phyloP scores from a whole-genome alignment of 2,113 vertebrate species.

The Edolisoma coerulescens region DNA sequence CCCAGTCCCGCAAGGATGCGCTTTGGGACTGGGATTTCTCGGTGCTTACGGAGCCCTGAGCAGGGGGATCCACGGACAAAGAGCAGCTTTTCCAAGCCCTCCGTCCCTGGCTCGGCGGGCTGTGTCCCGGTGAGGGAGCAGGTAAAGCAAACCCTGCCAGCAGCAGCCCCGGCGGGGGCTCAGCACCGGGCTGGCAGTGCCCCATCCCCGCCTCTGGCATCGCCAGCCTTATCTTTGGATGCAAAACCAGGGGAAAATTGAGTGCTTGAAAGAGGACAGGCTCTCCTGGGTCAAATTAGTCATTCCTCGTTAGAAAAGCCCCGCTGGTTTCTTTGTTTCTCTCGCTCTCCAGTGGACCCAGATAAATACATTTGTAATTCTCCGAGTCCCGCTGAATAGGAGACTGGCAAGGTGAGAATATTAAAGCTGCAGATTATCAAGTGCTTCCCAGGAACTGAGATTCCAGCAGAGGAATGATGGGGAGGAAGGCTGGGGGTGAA shows the following conservation, averaged over 20 bases:
- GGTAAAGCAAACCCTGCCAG: not conserved
- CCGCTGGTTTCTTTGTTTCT: constrained; percentile 60
- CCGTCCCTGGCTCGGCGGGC: not conserved
- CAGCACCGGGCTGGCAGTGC: not conserved
- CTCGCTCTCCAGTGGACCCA: constrained; percentile 31
- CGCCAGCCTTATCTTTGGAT: not conserved
- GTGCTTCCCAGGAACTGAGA: not conserved
- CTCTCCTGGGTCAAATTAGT: constrained; percentile 56
- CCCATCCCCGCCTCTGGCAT: not conserved
- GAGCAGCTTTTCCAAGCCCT: not conserved
- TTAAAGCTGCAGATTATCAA: constrained; percentile 23
- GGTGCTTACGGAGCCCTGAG: not conserved
- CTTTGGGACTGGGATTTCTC: not conserved
- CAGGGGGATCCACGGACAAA: not conserved
- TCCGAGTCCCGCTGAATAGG: not conserved
- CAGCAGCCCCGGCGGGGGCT: not conserved
- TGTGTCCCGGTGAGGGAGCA: not conserved
- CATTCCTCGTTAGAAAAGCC: constrained; percentile 51
- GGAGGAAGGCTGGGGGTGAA: not conserved
- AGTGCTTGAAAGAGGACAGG: constrained; percentile 2
- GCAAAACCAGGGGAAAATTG: constrained; percentile 5
- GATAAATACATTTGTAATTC: constrained; percentile 40
- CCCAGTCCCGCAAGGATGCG: rapidly evolving
- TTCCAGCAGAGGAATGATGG: not conserved
- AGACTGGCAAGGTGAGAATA: constrained; percentile 34